phyloP scores from a whole-genome alignment of 2,888 invertebrate species.

The Agriopis aurantiaria region DNA sequence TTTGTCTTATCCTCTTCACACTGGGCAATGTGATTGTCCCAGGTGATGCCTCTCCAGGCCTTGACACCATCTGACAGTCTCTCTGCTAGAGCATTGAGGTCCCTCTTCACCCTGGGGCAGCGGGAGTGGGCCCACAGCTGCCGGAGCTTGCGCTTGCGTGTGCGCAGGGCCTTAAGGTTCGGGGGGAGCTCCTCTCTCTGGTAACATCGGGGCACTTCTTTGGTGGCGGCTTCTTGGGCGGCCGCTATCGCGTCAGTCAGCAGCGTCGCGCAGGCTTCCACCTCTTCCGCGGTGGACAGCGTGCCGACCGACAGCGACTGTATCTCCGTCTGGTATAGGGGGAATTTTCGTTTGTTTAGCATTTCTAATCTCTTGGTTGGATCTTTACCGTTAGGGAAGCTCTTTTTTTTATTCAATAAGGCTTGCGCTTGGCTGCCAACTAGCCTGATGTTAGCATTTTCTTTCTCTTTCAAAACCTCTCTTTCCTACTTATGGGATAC shows the following conservation, averaged over 20 bases:
- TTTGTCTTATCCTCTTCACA: neutral
- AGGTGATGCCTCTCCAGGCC: conserved; percentile 1
- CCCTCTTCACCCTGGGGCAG: too few relatives aligned
- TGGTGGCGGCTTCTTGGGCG: neutral
- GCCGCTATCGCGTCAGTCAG: neutral
- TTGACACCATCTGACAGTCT: neutral
- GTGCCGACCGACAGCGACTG: neutral
- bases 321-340: neutral
- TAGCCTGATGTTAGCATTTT: too few relatives aligned
- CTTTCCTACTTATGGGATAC: too few relatives aligned
- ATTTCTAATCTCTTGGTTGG: too few relatives aligned
- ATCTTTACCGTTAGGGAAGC: too few relatives aligned
- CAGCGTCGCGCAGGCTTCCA: neutral
- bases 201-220: neutral
- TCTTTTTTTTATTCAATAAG: too few relatives aligned
- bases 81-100: neutral
- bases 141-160: neutral
- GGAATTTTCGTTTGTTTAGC: too few relatives aligned
- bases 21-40: conserved; percentile 2
- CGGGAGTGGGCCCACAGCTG: neutral
- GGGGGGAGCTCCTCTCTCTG: neutral
- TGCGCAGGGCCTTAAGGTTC: neutral
- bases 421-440: too few relatives aligned
- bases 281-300: conserved; percentile 8
- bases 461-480: too few relatives aligned